Evolutionary conservation across 2,888 invertebrate species (phyloP), one percentile per base, ranked within the genome.

Genomic region (Formica aserva): DNA sequence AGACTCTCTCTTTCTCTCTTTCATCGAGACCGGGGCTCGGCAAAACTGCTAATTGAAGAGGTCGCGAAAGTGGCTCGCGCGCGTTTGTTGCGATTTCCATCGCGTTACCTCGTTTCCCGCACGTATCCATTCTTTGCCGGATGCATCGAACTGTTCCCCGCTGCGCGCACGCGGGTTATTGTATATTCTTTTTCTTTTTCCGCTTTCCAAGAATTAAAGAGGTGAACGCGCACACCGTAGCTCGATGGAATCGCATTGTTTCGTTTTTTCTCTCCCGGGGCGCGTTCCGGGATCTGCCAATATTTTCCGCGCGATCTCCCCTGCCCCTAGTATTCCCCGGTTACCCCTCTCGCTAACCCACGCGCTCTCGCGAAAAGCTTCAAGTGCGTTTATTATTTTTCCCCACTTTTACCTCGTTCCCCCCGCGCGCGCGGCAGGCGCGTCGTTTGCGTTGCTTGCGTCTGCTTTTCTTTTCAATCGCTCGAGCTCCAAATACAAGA

Each of bases 321-420:
- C 63, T 32, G 9, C 11, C 6, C 29, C 5, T 32, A n/a, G 29
- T 8, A 41, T 29, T 11, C 55, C 41, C 29, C 38, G 29, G 26
- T 60, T 72, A 69, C 32, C 75, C 48, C 41, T 38, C 83, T 52
- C 82, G 41, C 69, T 38, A 67, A 77, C 52, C 52, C 69, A 74
- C 67, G 82, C 65, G 86, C 83, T 77, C 80, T 82, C 81, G 77
- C 66, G 88, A 80, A 83, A 88, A 75, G 69, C 80, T 89, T 88
- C 88, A 65, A 89, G 89, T 88, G 85, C 85, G 71, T 89, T 89
- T 89, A 88, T 88, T 89, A 89, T 89, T 84, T 80, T 84, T 57
- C 78, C 74, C 75, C 62, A 35, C 48, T 62, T 45, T 75, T 75
- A 52, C 26, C 11, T 13, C 63, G 55, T 35, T 26, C 48, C 32